A percentile compares a stretch with the other conserved stretches of the same genome.
phyloP scores from a whole-genome alignment of 2,797 vertebrate genomes.

The Caiman crocodilus region DNA sequence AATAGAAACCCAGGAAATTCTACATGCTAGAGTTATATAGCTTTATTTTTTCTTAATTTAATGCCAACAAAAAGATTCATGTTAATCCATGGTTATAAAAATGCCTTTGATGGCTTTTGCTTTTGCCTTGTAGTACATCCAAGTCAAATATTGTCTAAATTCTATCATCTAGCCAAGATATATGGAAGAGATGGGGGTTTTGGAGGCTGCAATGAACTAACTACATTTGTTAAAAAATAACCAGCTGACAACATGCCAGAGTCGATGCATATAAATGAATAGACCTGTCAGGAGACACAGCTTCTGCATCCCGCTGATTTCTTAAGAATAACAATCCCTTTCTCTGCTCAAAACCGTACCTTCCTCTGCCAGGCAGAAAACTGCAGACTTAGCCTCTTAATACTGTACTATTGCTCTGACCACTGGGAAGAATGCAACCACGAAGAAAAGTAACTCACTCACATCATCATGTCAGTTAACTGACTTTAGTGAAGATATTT shows the following conservation, averaged over 20 bases:
- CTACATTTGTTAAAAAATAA: not conserved
- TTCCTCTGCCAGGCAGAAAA: not conserved
- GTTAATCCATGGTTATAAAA: slow-evolving; percentile 59
- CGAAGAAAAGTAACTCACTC: not conserved
- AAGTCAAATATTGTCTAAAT: slow-evolving; percentile 63
- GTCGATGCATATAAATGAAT: not conserved
- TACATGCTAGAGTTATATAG: slow-evolving; percentile 40
- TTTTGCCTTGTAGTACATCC: slow-evolving; percentile 54
- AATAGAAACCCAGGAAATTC: slow-evolving; percentile 56
- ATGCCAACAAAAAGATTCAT: slow-evolving; percentile 63
- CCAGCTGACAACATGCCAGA: not conserved
- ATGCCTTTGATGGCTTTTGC: slow-evolving; percentile 42
- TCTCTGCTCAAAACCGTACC: not conserved
- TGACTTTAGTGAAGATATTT: accelerated
- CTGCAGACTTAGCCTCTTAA: accelerated
- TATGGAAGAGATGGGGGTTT: slow-evolving; percentile 10
- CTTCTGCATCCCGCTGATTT: not conserved
- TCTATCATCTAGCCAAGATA: slow-evolving; percentile 3
- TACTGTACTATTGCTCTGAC: not conserved
- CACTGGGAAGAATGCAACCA: not conserved
- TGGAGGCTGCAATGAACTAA: slow-evolving; percentile 25
- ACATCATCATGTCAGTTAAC: not conserved
- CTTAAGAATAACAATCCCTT: not conserved
- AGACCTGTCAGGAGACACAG: not conserved
- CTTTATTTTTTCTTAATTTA: slow-evolving; percentile 35